A percentile compares a stretch with the other conserved stretches of the same genome.
phyloP scores from a whole-genome alignment of 23 tunicate species.

The Clavelina lepadiformis region DNA sequence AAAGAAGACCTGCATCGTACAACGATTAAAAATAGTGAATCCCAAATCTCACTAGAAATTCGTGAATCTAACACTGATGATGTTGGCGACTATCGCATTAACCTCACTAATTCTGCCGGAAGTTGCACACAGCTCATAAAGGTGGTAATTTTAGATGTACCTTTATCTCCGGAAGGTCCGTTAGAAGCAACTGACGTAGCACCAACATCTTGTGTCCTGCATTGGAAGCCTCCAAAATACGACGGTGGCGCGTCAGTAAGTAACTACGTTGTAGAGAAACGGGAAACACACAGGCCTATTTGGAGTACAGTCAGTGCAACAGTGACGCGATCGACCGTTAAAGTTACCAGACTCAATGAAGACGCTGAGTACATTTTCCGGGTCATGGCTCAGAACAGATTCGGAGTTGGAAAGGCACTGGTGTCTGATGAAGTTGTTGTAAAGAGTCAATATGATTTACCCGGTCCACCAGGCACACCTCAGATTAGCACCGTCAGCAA shows the following conservation, averaged over 20 bases:
- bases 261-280: slow-evolving; percentile 93
- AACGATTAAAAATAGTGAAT: slow-evolving; percentile 33
- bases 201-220: slow-evolving; percentile 43
- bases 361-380: slow-evolving; percentile 87
- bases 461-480: slow-evolving; percentile 61
- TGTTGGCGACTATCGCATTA: slow-evolving; percentile 71
- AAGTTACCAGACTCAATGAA: slow-evolving; percentile 61
- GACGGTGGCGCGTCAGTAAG: slow-evolving; percentile 93
- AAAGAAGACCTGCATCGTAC: slow-evolving; percentile 67
- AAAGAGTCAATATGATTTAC: slow-evolving; percentile 46
- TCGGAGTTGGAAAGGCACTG: slow-evolving; percentile 82
- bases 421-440: slow-evolving; percentile 59
- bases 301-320: slow-evolving; percentile 76
- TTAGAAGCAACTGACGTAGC: slow-evolving; percentile 50
- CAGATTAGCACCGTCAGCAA: slow-evolving; percentile 60
- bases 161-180: slow-evolving; percentile 78
- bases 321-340: slow-evolving; percentile 77
- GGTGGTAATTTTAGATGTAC: slow-evolving; percentile 83
- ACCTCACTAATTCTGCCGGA: slow-evolving; percentile 63
- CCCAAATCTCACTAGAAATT: slow-evolving; percentile 47
- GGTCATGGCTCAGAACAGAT: slow-evolving; percentile 83
- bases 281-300: slow-evolving; percentile 78
- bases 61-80: slow-evolving; percentile 79
- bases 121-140: slow-evolving; percentile 52
- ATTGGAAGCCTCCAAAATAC: slow-evolving; percentile 83